phyloP scores from a whole-genome alignment of 2,797 vertebrate species.

The Borostomias antarcticus region DNA sequence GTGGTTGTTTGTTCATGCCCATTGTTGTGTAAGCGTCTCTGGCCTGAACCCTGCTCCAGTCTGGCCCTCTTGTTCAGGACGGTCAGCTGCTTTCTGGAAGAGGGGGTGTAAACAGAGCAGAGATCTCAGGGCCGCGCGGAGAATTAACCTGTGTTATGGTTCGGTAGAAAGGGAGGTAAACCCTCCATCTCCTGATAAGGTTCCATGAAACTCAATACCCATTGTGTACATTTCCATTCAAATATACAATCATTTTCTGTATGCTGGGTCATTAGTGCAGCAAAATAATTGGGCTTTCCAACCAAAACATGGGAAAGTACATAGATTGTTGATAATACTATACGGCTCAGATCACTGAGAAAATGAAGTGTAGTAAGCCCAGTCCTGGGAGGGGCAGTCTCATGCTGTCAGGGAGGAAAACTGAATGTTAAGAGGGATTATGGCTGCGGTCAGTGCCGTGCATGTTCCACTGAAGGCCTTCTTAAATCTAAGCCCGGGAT shows the following conservation, averaged over 20 bases:
- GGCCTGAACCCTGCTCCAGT: slow-evolving; percentile 38
- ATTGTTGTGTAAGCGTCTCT: slow-evolving; percentile 46
- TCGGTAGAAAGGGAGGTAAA: not conserved
- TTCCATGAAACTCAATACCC: not conserved
- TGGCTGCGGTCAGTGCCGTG: not conserved
- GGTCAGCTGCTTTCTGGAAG: slow-evolving; percentile 53
- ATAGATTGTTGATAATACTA: not conserved
- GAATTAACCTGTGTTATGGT: slow-evolving; percentile 23
- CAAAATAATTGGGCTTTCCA: not conserved
- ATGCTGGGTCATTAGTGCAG: not conserved
- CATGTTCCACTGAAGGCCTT: not conserved
- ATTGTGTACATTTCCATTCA: not conserved
- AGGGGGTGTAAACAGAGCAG: slow-evolving; percentile 54
- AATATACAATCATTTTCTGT: not conserved
- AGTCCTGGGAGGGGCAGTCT: too few species aligned
- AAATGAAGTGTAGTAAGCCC: too few species aligned
- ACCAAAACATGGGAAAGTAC: not conserved
- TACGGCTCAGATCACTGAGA: not conserved
- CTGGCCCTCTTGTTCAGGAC: slow-evolving; percentile 24
- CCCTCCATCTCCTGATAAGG: not conserved
- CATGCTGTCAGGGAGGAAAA: not conserved
- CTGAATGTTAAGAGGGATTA: not conserved
- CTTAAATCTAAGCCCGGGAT: slow-evolving; percentile 17
- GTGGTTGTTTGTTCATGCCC: slow-evolving; percentile 21
- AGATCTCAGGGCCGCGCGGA: slow-evolving; percentile 47